Conservation (phyloP, 2,888 invertebrate genomes). For the Rhagonycha lutea region DNA sequence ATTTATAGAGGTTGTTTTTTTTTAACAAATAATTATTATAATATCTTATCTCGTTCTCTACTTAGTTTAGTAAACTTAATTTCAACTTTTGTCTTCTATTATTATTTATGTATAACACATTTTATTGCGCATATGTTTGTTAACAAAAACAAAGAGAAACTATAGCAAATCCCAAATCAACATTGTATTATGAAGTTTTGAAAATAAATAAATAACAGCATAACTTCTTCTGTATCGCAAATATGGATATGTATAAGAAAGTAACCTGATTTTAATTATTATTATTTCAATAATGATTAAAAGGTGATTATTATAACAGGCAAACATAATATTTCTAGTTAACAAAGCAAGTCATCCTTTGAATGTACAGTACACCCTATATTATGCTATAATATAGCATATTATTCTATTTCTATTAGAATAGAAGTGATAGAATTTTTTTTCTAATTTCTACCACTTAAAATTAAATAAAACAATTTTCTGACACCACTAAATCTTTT, state of each 20-base stretch:
- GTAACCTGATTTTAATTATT: not conserved
- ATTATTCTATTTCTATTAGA: too few species aligned
- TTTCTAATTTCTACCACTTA: too few species aligned
- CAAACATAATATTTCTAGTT: not conserved
- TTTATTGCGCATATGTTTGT: not conserved
- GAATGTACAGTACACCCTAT: not conserved
- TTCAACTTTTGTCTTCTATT: not conserved
- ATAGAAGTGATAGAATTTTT: too few species aligned
- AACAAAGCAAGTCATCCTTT: not conserved
- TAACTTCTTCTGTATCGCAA: not conserved
- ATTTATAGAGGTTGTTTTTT: not conserved
- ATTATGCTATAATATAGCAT: too few species aligned
- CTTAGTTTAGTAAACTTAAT: not conserved
- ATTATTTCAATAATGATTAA: not conserved
- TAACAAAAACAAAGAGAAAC: constrained; percentile 1
- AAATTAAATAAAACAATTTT: not conserved
- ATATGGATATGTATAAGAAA: not conserved
- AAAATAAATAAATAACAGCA: not conserved
- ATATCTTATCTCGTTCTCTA: not conserved
- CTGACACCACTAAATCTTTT: not conserved
- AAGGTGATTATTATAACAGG: not conserved
- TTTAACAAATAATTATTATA: not conserved
- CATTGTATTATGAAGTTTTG: not conserved
- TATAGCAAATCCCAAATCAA: not conserved
- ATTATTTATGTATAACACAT: not conserved